These are phyloP conservation scores for Diarsia dahlii DNA, from an alignment of 2,888 invertebrate species.

Conservation along the genomic window DNA sequence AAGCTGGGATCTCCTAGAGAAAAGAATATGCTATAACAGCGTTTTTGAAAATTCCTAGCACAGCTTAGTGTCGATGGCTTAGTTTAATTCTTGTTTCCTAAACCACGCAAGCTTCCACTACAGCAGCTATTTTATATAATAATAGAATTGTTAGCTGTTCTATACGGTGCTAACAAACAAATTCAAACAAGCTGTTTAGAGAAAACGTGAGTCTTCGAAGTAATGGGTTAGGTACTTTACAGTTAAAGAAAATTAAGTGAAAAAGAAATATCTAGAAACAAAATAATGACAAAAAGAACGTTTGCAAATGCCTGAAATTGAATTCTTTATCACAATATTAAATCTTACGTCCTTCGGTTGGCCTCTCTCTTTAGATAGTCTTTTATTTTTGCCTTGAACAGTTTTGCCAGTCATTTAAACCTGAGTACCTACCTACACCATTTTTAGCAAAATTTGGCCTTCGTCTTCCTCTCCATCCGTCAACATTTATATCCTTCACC, in stretches of 20 bases:
- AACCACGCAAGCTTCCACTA: slow-evolving; percentile 32
- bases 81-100: slow-evolving; percentile 39
- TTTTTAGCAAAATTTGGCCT: background rate
- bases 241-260: background rate
- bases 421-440: background rate
- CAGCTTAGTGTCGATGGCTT: slow-evolving; percentile 19
- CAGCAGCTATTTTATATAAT: slow-evolving; percentile 58
- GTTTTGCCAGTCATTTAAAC: background rate
- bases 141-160: slow-evolving; percentile 50
- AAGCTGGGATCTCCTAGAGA: no score
- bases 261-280: background rate
- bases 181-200: slow-evolving; percentile 25
- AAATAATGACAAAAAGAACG: background rate
- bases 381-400: background rate
- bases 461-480: no score
- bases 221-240: slow-evolving; percentile 5
- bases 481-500: no score
- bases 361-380: background rate
- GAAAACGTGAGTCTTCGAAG: slow-evolving; percentile 26
- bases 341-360: slow-evolving; percentile 12
- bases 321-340: slow-evolving; percentile 3
- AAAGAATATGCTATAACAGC: background rate
- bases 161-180: slow-evolving; percentile 45
- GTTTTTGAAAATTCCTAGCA: background rate
- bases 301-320: slow-evolving; percentile 8